Evolutionary conservation across 2,113 vertebrate species (phyloP), one percentile per base, ranked within the genome.

Genomic region (Notarius quadriscutis): DNA sequence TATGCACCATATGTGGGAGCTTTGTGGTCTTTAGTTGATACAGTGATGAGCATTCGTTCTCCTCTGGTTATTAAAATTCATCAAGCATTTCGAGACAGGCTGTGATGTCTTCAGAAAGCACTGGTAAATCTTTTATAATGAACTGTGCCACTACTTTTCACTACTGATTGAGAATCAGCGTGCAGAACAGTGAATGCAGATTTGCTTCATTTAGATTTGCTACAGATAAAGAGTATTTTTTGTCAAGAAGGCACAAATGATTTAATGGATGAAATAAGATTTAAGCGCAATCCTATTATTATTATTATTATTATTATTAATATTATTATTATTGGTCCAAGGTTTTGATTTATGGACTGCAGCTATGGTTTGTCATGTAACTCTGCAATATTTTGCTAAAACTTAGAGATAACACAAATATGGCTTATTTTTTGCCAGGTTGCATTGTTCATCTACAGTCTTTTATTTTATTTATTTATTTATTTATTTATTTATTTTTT

Each of bases 1-100:
- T 51, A 88, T 90, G 51, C 84, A 87, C 91, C 89, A 91, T 91
- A 91, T 90, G 91, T 92, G 92, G 89, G 83, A 51, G 85, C 88
- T 89, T 89, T 83, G 83, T 30, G 79, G 86, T 91, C 86, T 87
- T 90, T 91, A 89, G 83, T 83, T 84, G 87, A 82, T 50, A 51
- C 20, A 71, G 11, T 53, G 82, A 81, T 20, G 27, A 87, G 83
- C 81, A 58, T 81, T 58, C 55, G 60, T 71, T 89, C 41, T 81
- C 83, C 53, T 53, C 41, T 81, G 55, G 12, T 14, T 84, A 71
- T 80, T 86, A 77, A 65, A 80, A 89, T 83, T 25, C 27, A 65
- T 75, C 60, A 50, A 65, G 57, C 72, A 50, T 50, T 81, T 63
- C 15, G 34, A 48, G 11, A 34, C 34, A 9, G 71, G 18, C 85